These are phyloP conservation scores for Chelon auratus DNA, from an alignment of 2,797 vertebrate species.

Conservation along the genomic window DNA sequence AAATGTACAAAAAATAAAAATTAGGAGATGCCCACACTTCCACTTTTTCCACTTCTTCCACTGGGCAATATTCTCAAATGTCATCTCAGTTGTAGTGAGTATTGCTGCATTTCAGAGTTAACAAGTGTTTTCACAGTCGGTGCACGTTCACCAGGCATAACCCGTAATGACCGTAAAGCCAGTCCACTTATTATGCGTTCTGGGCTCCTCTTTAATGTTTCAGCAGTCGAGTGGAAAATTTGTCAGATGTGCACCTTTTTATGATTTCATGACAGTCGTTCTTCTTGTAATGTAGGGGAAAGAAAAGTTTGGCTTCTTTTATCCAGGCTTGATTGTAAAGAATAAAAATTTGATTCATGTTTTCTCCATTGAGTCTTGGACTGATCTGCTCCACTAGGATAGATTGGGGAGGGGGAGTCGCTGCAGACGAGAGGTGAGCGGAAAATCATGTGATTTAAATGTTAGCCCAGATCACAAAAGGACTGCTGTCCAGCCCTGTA, in stretches of 20 bases:
- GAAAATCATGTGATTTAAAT: constrained; percentile 61
- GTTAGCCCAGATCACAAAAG: constrained; percentile 48
- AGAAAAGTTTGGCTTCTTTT: constrained; percentile 30
- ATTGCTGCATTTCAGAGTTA: constrained; percentile 3
- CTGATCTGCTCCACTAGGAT: constrained; percentile 57
- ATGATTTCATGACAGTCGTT: constrained; percentile 38
- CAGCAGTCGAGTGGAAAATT: constrained; percentile 40
- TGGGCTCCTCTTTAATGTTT: constrained; percentile 50
- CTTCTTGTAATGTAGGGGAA: constrained; percentile 5
- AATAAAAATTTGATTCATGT: constrained; percentile 61
- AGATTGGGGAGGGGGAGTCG: constrained; percentile 40
- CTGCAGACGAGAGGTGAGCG: constrained; percentile 27
- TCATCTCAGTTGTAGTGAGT: constrained; percentile 23
- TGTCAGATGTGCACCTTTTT: constrained; percentile 59
- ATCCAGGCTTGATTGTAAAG: constrained; percentile 38
- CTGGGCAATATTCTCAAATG: constrained; percentile 25
- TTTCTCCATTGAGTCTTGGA: constrained; percentile 22
- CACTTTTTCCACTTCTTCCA: background rate
- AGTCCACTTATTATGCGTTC: constrained; percentile 4
- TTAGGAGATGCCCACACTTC: background rate
- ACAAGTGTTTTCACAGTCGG: constrained; percentile 48
- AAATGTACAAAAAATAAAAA: background rate
- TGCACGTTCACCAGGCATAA: constrained; percentile 30
- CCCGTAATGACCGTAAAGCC: constrained; percentile 32
- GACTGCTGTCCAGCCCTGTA: constrained; percentile 43